A percentile compares a stretch with the other conserved stretches of the same genome.
Evolutionary conservation across 1,140 invertebrate genomes (phyloP).

Genomic region (Hormaphis cornu): DNA sequence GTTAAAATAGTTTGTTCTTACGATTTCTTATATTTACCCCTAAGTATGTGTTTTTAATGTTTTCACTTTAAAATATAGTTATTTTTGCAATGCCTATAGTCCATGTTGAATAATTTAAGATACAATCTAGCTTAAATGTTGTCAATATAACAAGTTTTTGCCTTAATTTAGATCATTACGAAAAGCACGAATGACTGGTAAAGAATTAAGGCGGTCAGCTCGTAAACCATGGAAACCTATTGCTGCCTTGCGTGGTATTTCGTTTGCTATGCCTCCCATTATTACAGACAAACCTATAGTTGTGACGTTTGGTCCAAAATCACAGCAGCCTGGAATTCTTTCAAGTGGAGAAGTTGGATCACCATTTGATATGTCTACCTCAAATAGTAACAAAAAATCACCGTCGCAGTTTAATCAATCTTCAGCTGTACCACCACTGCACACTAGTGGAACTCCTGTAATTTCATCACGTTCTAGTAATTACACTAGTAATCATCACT

Average conservation of each 20-base stretch:
- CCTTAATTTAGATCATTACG: background rate
- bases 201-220: conserved; percentile 76
- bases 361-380: conserved; percentile 1
- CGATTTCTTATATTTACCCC: too few relatives aligned
- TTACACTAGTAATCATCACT: background rate
- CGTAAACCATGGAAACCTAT: conserved; percentile 72
- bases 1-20: too few relatives aligned
- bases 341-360: too few relatives aligned
- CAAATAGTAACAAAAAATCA: background rate
- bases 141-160: background rate
- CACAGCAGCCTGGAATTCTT: too few relatives aligned
- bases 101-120: too few relatives aligned
- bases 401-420: background rate
- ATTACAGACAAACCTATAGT: too few relatives aligned
- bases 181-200: conserved; percentile 53
- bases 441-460: background rate
- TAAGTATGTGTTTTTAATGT: too few relatives aligned
- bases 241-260: background rate
- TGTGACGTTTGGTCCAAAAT: too few relatives aligned
- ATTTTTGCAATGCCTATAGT: too few relatives aligned
- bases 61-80: too few relatives aligned
- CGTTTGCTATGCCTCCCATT: background rate
- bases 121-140: too few relatives aligned
- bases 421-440: background rate
- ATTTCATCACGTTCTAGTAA: background rate